Evolutionary conservation across 2,888 invertebrate species (phyloP), one percentile per base, ranked within the genome.

Genomic region (Noctua pronuba): DNA sequence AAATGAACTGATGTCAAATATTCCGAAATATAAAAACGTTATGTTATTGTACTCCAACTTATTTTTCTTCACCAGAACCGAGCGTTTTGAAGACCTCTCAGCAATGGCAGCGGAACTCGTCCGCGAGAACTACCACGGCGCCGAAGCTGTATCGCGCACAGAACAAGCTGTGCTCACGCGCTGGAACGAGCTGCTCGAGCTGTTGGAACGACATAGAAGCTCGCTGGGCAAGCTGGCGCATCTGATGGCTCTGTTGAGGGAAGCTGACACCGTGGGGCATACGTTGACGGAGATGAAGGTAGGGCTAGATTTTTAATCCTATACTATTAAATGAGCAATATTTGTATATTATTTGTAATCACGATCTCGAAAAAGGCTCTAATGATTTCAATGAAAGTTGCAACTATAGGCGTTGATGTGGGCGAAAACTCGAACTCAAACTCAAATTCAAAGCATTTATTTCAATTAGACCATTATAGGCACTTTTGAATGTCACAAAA

Each of bases 101-200:
- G 98, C 98, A 74, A 99, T 99, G 99, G 99, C 99, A 3, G 98
- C 98, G 71, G 99, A 99, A 92, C 97, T 99, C 74, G 98, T 98
- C 44, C 97, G 97, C 55, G 99, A 99, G 96, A 98, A 98, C 87
- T 99, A 99, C 95, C 98, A 99, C 93, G 98, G 98, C 58, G 98
- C 98, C 41, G 99, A 98, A 81, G 97, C 98, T 0, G 99, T 99
- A 2, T 94, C 94, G 1, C 89, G 95, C 62, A 97, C 98, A 0
- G 98, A 98, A 89, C 97, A 97, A 76, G 98, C 99, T 81, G 99
- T 99, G 52, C 97, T 99, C 92, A 97, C 97, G 75, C 98, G 99
- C 90, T 99, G 99, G 99, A 97, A 98, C 41, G 97, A 98, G 84
- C 97, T 99, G 70, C 97, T 99, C 82, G 97, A 98, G 35, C 97